phyloP scores from a whole-genome alignment of 2,113 vertebrate species.

The Dryoscopus gambensis region DNA sequence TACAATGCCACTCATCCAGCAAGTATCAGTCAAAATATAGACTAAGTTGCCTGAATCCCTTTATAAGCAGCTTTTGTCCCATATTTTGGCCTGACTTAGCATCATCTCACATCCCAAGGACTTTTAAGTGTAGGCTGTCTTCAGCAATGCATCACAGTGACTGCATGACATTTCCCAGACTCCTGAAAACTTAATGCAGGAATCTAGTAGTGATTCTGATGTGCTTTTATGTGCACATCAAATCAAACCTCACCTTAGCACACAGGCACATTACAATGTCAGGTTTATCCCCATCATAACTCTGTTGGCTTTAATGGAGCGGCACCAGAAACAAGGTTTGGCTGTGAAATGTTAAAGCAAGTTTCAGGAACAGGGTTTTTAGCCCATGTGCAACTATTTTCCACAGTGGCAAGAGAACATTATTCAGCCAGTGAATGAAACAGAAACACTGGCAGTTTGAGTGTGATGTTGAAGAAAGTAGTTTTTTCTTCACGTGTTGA shows the following conservation, averaged over 20 bases:
- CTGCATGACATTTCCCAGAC: neutral
- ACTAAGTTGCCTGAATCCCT: neutral
- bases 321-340: neutral
- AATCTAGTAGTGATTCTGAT: neutral
- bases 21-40: neutral
- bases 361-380: neutral
- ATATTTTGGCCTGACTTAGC: conserved; percentile 8
- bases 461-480: neutral
- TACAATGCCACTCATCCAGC: neutral
- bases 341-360: neutral
- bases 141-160: neutral
- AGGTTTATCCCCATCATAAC: neutral
- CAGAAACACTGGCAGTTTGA: neutral
- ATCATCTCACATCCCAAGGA: neutral
- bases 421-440: neutral
- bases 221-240: neutral
- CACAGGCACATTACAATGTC: neutral
- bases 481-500: neutral
- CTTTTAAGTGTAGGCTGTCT: neutral
- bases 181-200: neutral
- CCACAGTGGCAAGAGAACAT: neutral
- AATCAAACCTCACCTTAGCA: neutral
- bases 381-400: neutral
- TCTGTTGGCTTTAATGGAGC: neutral
- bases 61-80: neutral